Evolutionary conservation across 2,113 vertebrate species (phyloP), one percentile per base, ranked within the genome.

Genomic region (Misgurnus mizolepis): DNA sequence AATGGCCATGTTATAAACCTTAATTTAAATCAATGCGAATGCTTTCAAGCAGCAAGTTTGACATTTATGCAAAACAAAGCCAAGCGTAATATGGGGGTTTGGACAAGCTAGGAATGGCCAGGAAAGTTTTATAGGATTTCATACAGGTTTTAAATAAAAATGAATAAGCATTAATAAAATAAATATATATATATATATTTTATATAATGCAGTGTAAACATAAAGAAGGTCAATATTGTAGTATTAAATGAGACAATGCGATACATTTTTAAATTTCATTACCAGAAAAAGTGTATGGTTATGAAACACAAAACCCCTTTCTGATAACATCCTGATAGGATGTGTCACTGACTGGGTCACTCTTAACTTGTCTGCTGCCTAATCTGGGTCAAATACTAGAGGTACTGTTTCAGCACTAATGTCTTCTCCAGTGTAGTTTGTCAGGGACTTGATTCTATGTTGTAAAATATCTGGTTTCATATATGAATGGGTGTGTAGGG

Each of bases 11-110:
- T 87, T 92, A 85, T 86, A 94, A 95, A 95, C 90, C 91, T 85
- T 86, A 84, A 88, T 87, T 89, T 95, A 95, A 97, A 96, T 97
- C 94, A 96, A 88, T 67, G 80, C 69, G 84, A 88, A 87, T 10
- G 17, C 85, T 93, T 93, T 92, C 92, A 93, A 91, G 92, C 93
- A 91, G 89, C 89, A 82, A 50, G 83, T 85, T 88, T 78, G 88
- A 88, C 90, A 88, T 91, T 95, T 92, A 90, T 88, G 90, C 88
- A 92, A 92, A 78, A 92, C 89, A 41, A 80, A 84, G 47, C 61
- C 67, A 55, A 58, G 22, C 50, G 47, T 39, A 56, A 82, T 80
- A 55, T 56, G 64, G 67, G 69, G 64, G 22, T 45, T 17, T 49
- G 61, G 76, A 40, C 60, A 34, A 17, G 47, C 58, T 41, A 18